Evolutionary conservation across 1,140 invertebrate genomes (phyloP).

Genomic region (Hestina assimilis): DNA sequence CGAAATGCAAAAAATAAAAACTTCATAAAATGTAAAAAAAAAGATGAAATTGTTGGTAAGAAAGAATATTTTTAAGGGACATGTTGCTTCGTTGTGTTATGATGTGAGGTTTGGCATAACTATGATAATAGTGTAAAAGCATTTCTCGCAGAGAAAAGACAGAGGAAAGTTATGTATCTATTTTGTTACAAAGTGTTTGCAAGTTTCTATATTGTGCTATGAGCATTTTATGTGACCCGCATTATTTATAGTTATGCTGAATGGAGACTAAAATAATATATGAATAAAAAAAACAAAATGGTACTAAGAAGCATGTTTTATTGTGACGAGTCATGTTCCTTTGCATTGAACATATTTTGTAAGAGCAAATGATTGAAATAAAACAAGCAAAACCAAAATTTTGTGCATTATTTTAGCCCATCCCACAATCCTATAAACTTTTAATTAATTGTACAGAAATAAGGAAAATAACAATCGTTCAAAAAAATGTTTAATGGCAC

Average conservation of each 20-base stretch:
- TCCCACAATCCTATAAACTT: not conserved
- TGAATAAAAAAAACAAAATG: constrained; percentile 75
- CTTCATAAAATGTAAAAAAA: constrained; percentile 78
- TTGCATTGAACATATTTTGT: constrained; percentile 80
- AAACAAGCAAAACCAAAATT: constrained; percentile 76
- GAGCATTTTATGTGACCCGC: constrained; percentile 78
- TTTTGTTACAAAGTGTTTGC: constrained; percentile 80
- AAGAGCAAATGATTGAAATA: constrained; percentile 79
- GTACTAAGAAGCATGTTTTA: constrained; percentile 79
- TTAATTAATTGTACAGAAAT: not conserved
- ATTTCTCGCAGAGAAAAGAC: constrained; percentile 74
- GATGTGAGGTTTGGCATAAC: constrained; percentile 77
- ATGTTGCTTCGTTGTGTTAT: constrained; percentile 79
- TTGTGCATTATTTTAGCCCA: constrained; percentile 31
- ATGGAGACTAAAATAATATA: constrained; percentile 77
- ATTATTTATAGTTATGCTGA: constrained; percentile 79
- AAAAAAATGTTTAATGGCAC: too few species aligned
- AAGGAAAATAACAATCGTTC: not conserved
- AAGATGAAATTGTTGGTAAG: constrained; percentile 79
- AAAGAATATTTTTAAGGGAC: constrained; percentile 79
- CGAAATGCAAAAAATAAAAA: constrained; percentile 75
- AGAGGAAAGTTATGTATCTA: constrained; percentile 78
- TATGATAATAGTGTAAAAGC: constrained; percentile 75
- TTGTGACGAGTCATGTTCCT: constrained; percentile 79
- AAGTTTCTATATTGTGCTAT: constrained; percentile 79